Evolutionary conservation across 2,888 invertebrate species (phyloP).

Genomic region (Calliopum simillimum): DNA sequence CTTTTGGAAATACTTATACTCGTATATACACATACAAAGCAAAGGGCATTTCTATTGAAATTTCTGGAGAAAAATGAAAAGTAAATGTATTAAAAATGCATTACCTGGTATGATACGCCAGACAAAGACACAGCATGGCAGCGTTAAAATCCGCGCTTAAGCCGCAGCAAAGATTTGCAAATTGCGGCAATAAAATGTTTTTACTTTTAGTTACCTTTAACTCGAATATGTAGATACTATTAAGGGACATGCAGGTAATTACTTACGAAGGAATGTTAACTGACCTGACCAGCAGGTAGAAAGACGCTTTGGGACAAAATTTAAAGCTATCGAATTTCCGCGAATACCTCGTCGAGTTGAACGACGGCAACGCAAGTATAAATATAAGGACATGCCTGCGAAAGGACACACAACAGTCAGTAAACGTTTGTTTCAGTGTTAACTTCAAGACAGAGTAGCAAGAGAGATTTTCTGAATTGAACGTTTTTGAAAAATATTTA

Average conservation of each 20-base stretch:
- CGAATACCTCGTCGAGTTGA: slow-evolving; percentile 5
- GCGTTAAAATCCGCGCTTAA: slow-evolving; percentile 32
- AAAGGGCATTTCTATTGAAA: neutral
- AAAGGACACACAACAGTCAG: neutral
- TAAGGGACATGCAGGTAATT: slow-evolving; percentile 27
- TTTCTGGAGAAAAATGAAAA: slow-evolving; percentile 23
- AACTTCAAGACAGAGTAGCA: neutral
- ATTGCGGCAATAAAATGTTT: slow-evolving; percentile 42
- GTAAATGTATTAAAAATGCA: slow-evolving; percentile 32
- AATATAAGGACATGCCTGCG: neutral
- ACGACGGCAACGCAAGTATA: neutral
- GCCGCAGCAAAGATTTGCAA: slow-evolving; percentile 39
- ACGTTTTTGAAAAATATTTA: neutral
- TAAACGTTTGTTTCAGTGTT: neutral
- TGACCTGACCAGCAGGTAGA: neutral
- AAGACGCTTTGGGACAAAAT: neutral
- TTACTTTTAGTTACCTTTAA: neutral
- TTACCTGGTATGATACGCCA: neutral
- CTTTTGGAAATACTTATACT: no score
- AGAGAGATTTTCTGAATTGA: neutral
- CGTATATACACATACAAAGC: no score
- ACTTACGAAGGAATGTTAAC: neutral
- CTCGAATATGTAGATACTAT: slow-evolving; percentile 1
- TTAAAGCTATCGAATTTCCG: slow-evolving; percentile 12
- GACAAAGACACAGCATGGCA: slow-evolving; percentile 30